Conservation (phyloP, 1,140 invertebrate species). For the Semibalanus balanoides region DNA sequence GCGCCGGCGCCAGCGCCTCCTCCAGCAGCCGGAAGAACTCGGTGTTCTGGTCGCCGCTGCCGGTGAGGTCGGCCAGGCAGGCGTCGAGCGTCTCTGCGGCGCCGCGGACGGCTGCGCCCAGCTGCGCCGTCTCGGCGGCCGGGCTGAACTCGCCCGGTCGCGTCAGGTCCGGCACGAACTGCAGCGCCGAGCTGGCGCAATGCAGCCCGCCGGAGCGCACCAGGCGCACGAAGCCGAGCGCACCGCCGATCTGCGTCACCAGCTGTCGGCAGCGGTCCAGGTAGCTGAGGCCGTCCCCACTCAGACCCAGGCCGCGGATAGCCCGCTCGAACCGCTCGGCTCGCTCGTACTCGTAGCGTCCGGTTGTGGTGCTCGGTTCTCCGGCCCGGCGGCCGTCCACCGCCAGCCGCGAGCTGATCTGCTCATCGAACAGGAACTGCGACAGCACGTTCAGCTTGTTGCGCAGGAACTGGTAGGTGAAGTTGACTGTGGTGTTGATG, state of each 20-base stretch:
- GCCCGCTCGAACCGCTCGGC: constrained; percentile 90
- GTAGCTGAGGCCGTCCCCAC: constrained; percentile 66
- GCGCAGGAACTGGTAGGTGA: constrained; percentile 89
- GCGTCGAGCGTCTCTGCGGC: constrained; percentile 58
- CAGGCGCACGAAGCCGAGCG: constrained; percentile 88
- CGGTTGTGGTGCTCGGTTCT: too few species aligned
- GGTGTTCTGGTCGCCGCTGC: constrained; percentile 81
- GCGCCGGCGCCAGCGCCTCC: constrained; percentile 78
- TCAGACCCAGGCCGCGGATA: constrained; percentile 75
- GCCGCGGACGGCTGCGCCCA: constrained; percentile 40
- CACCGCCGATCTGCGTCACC: constrained; percentile 80
- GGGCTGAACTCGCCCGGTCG: constrained; percentile 46
- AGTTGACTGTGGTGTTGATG: constrained; percentile 92
- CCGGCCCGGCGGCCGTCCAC: constrained; percentile 56
- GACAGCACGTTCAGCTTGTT: constrained; percentile 92
- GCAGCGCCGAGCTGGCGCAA: constrained; percentile 75
- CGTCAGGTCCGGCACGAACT: constrained; percentile 75
- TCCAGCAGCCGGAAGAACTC: constrained; percentile 87
- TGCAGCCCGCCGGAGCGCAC: constrained; percentile 86
- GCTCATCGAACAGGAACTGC: constrained; percentile 95
- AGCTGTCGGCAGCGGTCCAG: constrained; percentile 84
- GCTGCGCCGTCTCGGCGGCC: constrained; percentile 32
- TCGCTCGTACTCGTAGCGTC: constrained; percentile 36
- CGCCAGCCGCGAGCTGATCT: constrained; percentile 86
- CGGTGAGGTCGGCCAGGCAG: constrained; percentile 58